Evolutionary conservation across 2,888 invertebrate species (phyloP), one percentile per base, ranked within the genome.

Genomic region (Leptura quadrifasciata): DNA sequence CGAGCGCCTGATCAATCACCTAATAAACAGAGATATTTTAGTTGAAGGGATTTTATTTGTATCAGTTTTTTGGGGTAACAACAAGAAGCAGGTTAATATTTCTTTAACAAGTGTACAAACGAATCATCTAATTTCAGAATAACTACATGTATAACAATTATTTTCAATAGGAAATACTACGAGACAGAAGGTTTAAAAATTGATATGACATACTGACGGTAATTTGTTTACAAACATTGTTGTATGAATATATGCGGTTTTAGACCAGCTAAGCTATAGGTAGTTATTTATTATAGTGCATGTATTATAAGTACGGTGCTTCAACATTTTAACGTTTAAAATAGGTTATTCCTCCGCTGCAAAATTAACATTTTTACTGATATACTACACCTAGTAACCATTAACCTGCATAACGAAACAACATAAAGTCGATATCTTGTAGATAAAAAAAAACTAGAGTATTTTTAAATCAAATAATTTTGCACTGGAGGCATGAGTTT

Each of bases 231-330:
- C 31, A 58, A 58, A 69, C 58, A 69, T 18, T 27, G 68, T 68
- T 60, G 69, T 69, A 69, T 69, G 52, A 39, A 31, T 54, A 68
- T 68, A 69, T 21, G 72, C 57, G 21, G 61, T 75, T 76, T 76
- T 47, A 58, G 63, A 68, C 77, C 76, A 81, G 81, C 81, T 82
- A 83, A 82, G 80, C 81, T 81, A 81, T 79, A 78, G 71, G 76
- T 77, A 78, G 71, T 77, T 77, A 79, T 78, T 70, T 74, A 70
- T 79, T 75, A 75, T 73, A 79, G 79, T 79, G 79, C 78, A 73
- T 60, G 79, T 75, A 67, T 75, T 76, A 78, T 78, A 78, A 79
- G 77, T 81, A 81, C 76, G 80, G 81, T 81, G 81, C 81, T 70
- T 76, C 61, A 80, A 81, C 75, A 80, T 77, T 74, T 79, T 64